Conservation (phyloP, 1,140 invertebrate species). For the Aradophagus sp. region DNA sequence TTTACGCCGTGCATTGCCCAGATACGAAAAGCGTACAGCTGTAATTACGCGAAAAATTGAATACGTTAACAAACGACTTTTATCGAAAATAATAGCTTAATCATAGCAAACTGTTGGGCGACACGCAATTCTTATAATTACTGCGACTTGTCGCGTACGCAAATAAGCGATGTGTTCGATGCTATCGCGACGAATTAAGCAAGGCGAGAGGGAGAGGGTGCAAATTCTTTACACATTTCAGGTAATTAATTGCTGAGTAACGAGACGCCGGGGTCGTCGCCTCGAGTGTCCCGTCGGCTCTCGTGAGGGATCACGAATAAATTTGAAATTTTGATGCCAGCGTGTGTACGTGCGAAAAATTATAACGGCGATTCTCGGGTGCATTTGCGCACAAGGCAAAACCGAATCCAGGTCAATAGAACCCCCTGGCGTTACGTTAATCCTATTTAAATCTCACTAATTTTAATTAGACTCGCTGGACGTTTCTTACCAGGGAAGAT, state of each 20-base stretch:
- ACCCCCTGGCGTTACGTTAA: conserved; percentile 21
- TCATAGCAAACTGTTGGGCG: conserved; percentile 60
- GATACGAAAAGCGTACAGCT: conserved; percentile 10
- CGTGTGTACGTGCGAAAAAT: conserved; percentile 2
- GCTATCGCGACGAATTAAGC: conserved; percentile 61
- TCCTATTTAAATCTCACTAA: conserved; percentile 38
- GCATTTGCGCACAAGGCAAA: conserved; percentile 4
- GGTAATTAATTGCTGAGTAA: conserved; percentile 39
- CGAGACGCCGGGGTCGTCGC: not conserved
- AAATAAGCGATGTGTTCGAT: conserved; percentile 50
- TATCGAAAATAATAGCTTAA: conserved; percentile 48
- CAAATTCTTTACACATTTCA: conserved; percentile 35
- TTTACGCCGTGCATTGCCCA: not conserved
- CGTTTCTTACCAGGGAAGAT: conserved; percentile 9
- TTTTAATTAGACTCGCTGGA: conserved; percentile 33
- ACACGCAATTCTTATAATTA: conserved; percentile 69
- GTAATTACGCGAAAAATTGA: conserved; percentile 46
- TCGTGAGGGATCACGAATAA: conserved; percentile 10
- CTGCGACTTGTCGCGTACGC: conserved; percentile 31
- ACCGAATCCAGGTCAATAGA: conserved; percentile 32
- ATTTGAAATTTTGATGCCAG: too few species aligned
- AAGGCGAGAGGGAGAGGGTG: conserved; percentile 29
- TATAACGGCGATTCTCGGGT: not conserved
- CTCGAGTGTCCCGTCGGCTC: conserved; percentile 11
- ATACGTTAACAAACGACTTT: conserved; percentile 37